These are phyloP conservation scores for Corythornis vintsioides DNA, from an alignment of 2,113 vertebrate species.

Conservation along the genomic window DNA sequence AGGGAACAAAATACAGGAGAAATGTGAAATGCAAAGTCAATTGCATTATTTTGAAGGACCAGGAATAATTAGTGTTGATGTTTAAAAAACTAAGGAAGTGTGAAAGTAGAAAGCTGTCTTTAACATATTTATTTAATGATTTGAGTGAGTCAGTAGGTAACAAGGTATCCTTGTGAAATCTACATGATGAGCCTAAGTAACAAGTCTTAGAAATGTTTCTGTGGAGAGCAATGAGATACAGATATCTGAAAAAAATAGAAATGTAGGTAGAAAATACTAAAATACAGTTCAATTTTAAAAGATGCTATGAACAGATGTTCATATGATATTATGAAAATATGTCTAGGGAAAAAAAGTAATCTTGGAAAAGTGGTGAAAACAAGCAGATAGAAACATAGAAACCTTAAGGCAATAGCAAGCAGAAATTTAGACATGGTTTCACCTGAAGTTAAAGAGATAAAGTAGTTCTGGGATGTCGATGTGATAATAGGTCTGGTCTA, in stretches of 20 bases:
- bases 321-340: no score
- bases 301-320: background rate
- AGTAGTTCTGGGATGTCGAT: background rate
- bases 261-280: background rate
- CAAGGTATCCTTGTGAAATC: background rate
- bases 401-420: background rate
- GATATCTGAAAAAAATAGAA: background rate
- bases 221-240: background rate
- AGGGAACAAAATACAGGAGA: background rate
- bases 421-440: background rate
- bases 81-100: background rate
- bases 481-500: background rate
- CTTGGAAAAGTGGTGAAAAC: background rate
- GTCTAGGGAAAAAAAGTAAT: background rate
- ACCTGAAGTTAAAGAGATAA: background rate
- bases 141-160: background rate
- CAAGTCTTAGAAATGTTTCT: background rate
- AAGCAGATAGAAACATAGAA: background rate
- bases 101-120: background rate
- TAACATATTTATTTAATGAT: background rate
- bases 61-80: background rate
- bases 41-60: background rate
- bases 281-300: no score
- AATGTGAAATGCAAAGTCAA: background rate
- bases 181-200: background rate